These are phyloP conservation scores for Smittia sp. DNA, from an alignment of 2,888 invertebrate genomes.

Conservation along the genomic window DNA sequence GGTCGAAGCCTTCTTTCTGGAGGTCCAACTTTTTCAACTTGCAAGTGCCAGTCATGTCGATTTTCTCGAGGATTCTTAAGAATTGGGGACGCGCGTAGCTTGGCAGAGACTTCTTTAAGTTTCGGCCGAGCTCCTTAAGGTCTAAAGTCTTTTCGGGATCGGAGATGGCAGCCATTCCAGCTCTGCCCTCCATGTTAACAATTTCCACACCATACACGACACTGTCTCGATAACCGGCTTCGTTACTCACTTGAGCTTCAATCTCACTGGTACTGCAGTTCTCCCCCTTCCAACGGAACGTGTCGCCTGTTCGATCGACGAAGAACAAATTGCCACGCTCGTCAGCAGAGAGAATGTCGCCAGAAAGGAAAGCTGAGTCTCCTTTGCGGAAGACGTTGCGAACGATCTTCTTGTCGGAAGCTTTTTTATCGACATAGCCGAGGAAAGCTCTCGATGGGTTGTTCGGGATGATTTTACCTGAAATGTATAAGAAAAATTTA, in stretches of 20 bases:
- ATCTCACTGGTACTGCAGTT: constrained; percentile 96
- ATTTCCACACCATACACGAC: constrained; percentile 90
- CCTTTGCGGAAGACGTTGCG: constrained; percentile 78
- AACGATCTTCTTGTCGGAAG: constrained; percentile 81
- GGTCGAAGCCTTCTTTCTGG: constrained; percentile 80
- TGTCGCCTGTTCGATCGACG: constrained; percentile 84
- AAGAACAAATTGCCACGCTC: constrained; percentile 92
- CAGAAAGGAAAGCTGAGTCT: constrained; percentile 86
- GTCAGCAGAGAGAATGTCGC: constrained; percentile 86
- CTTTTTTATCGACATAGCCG: constrained; percentile 64
- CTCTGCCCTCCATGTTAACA: constrained; percentile 77
- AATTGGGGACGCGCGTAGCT: constrained; percentile 87
- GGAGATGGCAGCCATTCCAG: constrained; percentile 90
- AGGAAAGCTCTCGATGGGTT: constrained; percentile 63
- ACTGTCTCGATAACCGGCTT: constrained; percentile 70
- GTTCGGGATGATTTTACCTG: constrained; percentile 67
- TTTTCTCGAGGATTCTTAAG: constrained; percentile 70
- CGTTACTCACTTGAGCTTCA: constrained; percentile 81
- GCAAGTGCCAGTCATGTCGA: constrained; percentile 85
- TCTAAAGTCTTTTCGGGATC: constrained; percentile 64
- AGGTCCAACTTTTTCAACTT: constrained; percentile 88
- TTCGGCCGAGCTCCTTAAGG: constrained; percentile 60
- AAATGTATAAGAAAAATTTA: not conserved
- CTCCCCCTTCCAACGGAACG: constrained; percentile 88
- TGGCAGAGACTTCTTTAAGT: constrained; percentile 70